A percentile compares a stretch with the other conserved stretches of the same genome.
These are phyloP conservation scores for Tautogolabrus adspersus DNA, from an alignment of 2,113 vertebrate genomes.

Conservation along the genomic window DNA sequence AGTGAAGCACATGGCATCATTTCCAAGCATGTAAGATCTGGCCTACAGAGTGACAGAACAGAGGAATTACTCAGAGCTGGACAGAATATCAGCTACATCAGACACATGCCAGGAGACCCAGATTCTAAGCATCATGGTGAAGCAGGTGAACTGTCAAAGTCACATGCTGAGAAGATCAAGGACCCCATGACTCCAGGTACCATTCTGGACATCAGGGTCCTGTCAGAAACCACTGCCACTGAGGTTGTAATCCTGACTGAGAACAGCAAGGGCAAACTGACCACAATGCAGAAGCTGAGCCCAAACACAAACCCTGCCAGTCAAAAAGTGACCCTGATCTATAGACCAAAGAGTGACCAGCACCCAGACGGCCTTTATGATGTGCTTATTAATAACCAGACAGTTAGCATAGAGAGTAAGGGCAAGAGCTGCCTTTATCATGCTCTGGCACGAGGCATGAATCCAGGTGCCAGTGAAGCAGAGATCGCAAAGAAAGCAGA, in stretches of 20 bases:
- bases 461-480: constrained; percentile 19
- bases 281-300: constrained; percentile 9
- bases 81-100: constrained; percentile 23
- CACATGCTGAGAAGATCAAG: constrained; percentile 25
- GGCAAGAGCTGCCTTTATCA: constrained; percentile 15
- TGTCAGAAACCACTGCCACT: constrained; percentile 38
- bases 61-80: constrained; percentile 33
- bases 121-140: neutral
- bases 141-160: rapidly evolving
- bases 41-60: constrained; percentile 11
- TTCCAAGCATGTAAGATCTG: neutral
- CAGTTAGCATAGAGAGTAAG: neutral
- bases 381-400: constrained; percentile 16
- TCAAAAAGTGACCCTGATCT: constrained; percentile 29
- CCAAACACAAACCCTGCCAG: neutral
- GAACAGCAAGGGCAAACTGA: constrained; percentile 19
- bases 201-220: constrained; percentile 39
- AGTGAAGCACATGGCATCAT: constrained; percentile 8
- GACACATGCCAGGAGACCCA: constrained; percentile 18
- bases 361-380: constrained; percentile 33
- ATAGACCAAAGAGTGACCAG: constrained; percentile 45
- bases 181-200: neutral
- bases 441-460: constrained; percentile 27
- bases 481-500: constrained; percentile 13
- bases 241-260: constrained; percentile 35